Evolutionary conservation across 1,140 invertebrate genomes (phyloP).

Genomic region (Ceratitis capitata): DNA sequence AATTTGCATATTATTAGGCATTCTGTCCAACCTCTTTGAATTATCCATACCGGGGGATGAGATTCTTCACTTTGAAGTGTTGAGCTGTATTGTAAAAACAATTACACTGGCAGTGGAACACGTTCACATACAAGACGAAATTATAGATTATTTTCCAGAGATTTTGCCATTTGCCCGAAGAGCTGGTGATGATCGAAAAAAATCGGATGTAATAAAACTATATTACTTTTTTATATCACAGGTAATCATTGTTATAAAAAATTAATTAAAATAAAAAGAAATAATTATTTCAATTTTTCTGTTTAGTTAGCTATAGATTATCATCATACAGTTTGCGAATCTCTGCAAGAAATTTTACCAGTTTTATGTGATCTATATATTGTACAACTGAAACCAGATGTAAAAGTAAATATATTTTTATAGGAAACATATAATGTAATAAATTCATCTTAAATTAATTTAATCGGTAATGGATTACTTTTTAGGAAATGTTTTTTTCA

Average conservation of each 20-base stretch:
- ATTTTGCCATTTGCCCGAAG: conserved; percentile 38
- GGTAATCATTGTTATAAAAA: conserved; percentile 14
- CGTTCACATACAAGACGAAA: conserved; percentile 41
- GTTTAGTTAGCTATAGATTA: conserved; percentile 55
- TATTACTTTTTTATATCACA: conserved; percentile 42
- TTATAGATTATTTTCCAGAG: conserved; percentile 44
- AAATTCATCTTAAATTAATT: conserved; percentile 33
- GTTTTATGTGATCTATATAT: conserved; percentile 52
- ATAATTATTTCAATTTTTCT: background rate
- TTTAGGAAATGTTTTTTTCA: conserved; percentile 52
- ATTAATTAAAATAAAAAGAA: background rate
- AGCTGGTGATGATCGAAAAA: conserved; percentile 39
- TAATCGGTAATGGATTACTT: too few relatives aligned
- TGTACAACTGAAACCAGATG: conserved; percentile 37
- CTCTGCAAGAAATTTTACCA: conserved; percentile 55
- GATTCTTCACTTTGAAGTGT: conserved; percentile 23
- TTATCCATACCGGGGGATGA: conserved; percentile 27
- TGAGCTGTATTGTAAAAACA: conserved; percentile 41
- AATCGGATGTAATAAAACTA: conserved; percentile 42
- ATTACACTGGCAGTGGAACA: conserved; percentile 40
- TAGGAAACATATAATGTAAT: background rate
- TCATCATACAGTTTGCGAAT: conserved; percentile 52
- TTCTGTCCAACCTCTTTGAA: conserved; percentile 44
- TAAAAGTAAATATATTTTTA: conserved; percentile 46
- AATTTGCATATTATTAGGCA: conserved; percentile 28